Conservation (phyloP, 1,140 invertebrate species). For the Macrosteles quadrilineatus region DNA sequence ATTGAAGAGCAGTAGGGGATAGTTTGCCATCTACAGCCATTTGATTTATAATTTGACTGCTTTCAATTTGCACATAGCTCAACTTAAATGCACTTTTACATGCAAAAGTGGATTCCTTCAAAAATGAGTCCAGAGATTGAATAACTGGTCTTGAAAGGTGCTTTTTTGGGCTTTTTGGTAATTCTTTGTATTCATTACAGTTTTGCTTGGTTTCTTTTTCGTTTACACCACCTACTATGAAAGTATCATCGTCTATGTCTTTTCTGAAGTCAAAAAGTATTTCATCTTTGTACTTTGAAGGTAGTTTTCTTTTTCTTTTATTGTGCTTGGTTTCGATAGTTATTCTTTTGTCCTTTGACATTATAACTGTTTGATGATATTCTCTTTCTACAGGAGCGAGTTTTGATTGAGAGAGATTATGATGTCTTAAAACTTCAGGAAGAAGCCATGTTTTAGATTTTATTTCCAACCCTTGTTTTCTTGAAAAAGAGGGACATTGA, state of each 20-base stretch:
- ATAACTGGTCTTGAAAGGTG: too few relatives aligned
- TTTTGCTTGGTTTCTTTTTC: neutral
- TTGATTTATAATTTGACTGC: neutral
- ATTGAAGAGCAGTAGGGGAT: too few relatives aligned
- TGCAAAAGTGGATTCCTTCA: neutral
- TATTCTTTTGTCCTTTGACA: conserved; percentile 17
- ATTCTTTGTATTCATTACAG: too few relatives aligned
- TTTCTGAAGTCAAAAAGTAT: neutral
- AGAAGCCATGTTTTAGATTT: neutral
- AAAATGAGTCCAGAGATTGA: too few relatives aligned
- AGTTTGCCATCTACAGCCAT: neutral
- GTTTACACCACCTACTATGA: neutral
- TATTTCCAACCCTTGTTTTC: neutral
- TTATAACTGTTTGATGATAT: conserved; percentile 16
- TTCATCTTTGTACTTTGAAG: conserved; percentile 7
- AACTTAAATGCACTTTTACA: neutral
- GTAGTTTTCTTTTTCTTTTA: conserved; percentile 13
- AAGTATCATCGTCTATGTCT: neutral
- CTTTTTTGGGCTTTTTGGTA: too few relatives aligned
- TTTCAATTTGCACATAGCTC: neutral
- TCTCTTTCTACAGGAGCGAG: conserved; percentile 13
- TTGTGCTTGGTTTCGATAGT: neutral
- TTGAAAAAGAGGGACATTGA: neutral
- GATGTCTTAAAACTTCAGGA: neutral
- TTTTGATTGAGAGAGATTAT: neutral